phyloP scores from a whole-genome alignment of 2,797 vertebrate species.

The Atherinosoma microstoma region DNA sequence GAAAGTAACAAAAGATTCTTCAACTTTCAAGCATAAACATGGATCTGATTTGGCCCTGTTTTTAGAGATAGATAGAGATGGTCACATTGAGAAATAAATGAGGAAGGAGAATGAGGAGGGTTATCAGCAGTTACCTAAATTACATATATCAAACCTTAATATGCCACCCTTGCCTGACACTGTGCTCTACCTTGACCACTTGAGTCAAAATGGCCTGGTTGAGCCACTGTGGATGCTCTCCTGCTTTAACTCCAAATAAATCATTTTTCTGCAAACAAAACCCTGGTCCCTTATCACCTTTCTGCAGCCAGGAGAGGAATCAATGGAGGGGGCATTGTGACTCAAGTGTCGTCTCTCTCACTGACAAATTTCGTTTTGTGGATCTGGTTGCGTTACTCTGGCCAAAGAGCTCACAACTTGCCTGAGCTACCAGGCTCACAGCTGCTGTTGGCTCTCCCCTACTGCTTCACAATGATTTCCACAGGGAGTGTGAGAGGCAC shows the following conservation, averaged over 20 bases:
- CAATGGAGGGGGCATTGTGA: conserved; percentile 56
- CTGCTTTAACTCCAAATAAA: conserved; percentile 60
- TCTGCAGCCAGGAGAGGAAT: conserved; percentile 69
- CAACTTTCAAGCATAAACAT: neutral
- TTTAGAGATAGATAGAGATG: conserved; percentile 18
- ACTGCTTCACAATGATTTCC: conserved; percentile 49
- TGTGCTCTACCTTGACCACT: conserved; percentile 23
- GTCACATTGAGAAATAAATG: conserved; percentile 14
- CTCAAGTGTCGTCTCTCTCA: conserved; percentile 36
- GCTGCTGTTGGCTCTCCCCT: conserved; percentile 38
- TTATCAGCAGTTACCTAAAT: conserved; percentile 26
- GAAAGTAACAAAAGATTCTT: neutral
- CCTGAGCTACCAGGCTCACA: conserved; percentile 25
- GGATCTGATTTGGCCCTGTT: conserved; percentile 16
- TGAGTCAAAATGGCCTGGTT: conserved; percentile 13
- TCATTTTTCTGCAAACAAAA: conserved; percentile 75
- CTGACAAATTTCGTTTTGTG: conserved; percentile 48
- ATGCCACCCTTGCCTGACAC: neutral
- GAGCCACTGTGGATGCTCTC: conserved; percentile 26
- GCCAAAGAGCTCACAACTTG: conserved; percentile 26
- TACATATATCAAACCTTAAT: conserved; percentile 6
- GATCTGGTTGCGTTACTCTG: conserved; percentile 21
- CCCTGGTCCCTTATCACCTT: conserved; percentile 68
- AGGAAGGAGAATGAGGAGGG: neutral
- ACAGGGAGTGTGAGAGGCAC: conserved; percentile 31